These are phyloP conservation scores for Ennomos fuscantarius DNA, from an alignment of 2,888 invertebrate genomes.

Conservation along the genomic window DNA sequence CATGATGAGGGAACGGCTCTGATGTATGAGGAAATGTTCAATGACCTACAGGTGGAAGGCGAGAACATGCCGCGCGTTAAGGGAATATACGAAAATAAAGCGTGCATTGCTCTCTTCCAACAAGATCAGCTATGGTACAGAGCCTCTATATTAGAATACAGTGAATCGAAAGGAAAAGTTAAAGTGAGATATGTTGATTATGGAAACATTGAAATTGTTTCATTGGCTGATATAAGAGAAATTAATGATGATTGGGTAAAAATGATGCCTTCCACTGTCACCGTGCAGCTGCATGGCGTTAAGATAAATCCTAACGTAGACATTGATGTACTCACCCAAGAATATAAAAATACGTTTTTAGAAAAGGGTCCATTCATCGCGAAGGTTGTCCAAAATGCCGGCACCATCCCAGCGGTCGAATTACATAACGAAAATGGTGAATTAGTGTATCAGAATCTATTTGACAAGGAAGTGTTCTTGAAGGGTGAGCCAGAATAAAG, in stretches of 20 bases:
- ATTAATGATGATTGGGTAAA: conserved; percentile 77
- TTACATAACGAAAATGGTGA: conserved; percentile 57
- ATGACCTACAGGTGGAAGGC: conserved; percentile 78
- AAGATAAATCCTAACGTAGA: conserved; percentile 62
- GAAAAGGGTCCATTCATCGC: conserved; percentile 65
- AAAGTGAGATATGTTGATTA: conserved; percentile 91
- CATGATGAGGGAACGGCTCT: conserved; percentile 66
- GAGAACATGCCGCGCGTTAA: conserved; percentile 69
- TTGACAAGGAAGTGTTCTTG: conserved; percentile 49
- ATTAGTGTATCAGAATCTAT: conserved; percentile 62
- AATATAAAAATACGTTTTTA: conserved; percentile 58
- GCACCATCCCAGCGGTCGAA: conserved; percentile 59
- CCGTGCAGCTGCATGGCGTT: conserved; percentile 74
- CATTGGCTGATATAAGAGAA: conserved; percentile 72
- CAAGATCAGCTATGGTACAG: conserved; percentile 90
- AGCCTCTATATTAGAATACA: conserved; percentile 85
- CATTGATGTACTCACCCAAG: conserved; percentile 55
- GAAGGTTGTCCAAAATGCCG: conserved; percentile 54
- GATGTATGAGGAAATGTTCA: conserved; percentile 77
- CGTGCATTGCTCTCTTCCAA: conserved; percentile 87
- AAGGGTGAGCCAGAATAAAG: conserved; percentile 26
- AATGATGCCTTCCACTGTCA: conserved; percentile 81
- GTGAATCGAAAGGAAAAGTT: conserved; percentile 69
- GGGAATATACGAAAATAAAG: conserved; percentile 75
- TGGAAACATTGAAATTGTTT: conserved; percentile 87